phyloP scores from a whole-genome alignment of 2,113 vertebrate genomes.

The Antechinus stuartii region DNA sequence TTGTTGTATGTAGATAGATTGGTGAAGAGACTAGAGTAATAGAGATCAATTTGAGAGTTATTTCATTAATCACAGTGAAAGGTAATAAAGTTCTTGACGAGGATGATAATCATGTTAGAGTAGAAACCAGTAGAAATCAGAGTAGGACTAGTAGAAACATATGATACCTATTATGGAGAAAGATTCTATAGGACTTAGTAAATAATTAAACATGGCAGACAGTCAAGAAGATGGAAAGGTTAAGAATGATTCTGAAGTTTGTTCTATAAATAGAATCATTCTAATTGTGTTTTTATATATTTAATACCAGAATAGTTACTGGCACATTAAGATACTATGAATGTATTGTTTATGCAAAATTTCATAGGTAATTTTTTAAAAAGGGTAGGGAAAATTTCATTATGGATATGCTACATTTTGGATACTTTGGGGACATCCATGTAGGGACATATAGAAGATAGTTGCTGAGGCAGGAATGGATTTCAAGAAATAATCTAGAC shows the following conservation, averaged over 20 bases:
- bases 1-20: background rate
- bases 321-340: no score
- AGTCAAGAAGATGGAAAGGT: background rate
- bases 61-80: background rate
- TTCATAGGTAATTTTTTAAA: no score
- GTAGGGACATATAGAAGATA: no score
- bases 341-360: no score
- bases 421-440: no score
- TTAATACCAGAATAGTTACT: no score
- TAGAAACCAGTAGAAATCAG: background rate
- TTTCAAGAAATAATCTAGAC: no score
- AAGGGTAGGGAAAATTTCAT: no score
- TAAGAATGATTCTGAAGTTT: background rate
- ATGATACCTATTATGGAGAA: background rate
- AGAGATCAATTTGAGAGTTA: background rate
- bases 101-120: background rate
- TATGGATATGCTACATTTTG: no score
- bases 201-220: background rate
- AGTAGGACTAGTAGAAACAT: background rate
- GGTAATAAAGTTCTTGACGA: background rate
- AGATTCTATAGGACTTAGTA: background rate
- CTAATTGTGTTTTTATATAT: no score
- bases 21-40: background rate
- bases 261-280: no score
- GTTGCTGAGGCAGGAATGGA: no score